These are phyloP conservation scores for Bovichtus diacanthus DNA, from an alignment of 2,797 vertebrate species.

Conservation along the genomic window DNA sequence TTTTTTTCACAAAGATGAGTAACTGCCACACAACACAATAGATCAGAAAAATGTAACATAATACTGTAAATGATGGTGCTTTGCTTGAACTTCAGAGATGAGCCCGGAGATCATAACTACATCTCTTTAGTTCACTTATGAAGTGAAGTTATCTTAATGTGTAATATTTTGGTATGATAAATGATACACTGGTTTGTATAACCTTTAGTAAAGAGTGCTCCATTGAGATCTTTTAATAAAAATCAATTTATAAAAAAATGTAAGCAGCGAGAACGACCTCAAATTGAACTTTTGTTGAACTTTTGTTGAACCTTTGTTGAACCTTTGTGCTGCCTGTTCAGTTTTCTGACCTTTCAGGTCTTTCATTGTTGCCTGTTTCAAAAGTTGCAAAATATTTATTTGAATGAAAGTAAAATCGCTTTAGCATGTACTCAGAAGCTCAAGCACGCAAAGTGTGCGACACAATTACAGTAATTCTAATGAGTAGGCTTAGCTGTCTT, in stretches of 20 bases:
- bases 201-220: conserved; percentile 6
- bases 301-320: too few species aligned
- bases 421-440: neutral
- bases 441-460: neutral
- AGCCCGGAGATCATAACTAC: neutral
- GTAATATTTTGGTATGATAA: conserved; percentile 12
- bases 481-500: neutral
- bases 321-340: neutral
- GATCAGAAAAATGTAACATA: neutral
- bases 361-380: neutral
- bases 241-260: neutral
- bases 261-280: neutral
- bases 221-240: conserved; percentile 42
- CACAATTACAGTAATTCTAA: neutral
- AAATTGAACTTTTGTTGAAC: neutral
- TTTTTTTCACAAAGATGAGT: conserved; percentile 11
- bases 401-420: neutral
- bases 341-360: conserved; percentile 12
- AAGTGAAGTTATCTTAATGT: neutral
- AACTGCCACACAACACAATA: neutral
- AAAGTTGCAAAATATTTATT: neutral
- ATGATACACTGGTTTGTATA: conserved; percentile 6
- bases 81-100: conserved; percentile 17
- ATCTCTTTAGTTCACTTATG: conserved; percentile 3
- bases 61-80: conserved; percentile 9